A percentile compares a stretch with the other conserved stretches of the same genome.
These are phyloP conservation scores for Leptinotarsa peninsularis DNA, from an alignment of 2,888 invertebrate species.

Conservation along the genomic window DNA sequence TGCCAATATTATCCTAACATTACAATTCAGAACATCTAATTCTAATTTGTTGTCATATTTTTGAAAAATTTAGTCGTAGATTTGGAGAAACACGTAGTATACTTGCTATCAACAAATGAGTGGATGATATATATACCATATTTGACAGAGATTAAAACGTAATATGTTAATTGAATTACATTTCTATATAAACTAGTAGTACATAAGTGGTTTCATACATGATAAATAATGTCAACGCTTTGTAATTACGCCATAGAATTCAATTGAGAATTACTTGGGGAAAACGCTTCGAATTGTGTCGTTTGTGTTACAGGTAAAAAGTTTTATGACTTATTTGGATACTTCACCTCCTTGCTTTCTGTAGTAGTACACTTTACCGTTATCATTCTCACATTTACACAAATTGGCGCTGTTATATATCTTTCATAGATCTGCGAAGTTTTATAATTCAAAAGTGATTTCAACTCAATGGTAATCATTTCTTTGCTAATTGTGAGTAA, in stretches of 20 bases:
- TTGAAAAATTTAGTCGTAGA: background rate
- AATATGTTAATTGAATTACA: conserved; percentile 40
- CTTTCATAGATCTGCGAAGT: too few species aligned
- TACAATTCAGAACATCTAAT: too few species aligned
- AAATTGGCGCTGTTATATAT: too few species aligned
- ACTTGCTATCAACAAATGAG: background rate
- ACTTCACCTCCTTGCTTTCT: too few species aligned
- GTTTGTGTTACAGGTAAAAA: background rate
- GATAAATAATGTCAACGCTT: conserved; percentile 39
- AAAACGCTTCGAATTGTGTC: background rate
- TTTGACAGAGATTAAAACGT: conserved; percentile 19
- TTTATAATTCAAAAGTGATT: too few species aligned
- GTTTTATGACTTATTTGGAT: too few species aligned
- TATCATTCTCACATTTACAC: too few species aligned
- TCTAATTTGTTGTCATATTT: too few species aligned
- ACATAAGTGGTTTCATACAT: conserved; percentile 30
- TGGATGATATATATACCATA: background rate
- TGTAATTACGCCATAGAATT: background rate
- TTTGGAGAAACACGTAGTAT: background rate
- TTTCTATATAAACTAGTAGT: conserved; percentile 23
- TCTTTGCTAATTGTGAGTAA: too few species aligned
- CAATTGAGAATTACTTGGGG: background rate
- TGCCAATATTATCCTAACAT: too few species aligned
- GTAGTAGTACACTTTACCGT: too few species aligned
- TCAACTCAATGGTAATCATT: too few species aligned